Evolutionary conservation across 2,113 vertebrate genomes (phyloP).

Genomic region (Oreotrochilus melanogaster): DNA sequence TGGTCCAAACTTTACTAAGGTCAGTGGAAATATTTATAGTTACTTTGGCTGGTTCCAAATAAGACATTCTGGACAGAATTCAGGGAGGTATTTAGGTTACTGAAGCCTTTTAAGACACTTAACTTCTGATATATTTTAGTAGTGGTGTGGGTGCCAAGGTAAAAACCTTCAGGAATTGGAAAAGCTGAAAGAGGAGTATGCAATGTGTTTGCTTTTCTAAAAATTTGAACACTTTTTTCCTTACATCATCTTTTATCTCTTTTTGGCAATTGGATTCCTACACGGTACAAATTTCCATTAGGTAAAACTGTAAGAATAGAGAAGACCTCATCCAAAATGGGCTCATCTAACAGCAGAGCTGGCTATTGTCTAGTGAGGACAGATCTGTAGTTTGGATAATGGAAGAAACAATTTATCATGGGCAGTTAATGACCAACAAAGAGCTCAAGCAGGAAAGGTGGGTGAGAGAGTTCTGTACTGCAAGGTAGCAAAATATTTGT

Average conservation of each 20-base stretch:
- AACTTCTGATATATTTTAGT: background rate
- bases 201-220: background rate
- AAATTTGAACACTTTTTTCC: background rate
- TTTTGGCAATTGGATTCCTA: background rate
- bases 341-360: slow-evolving; percentile 25
- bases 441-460: slow-evolving; percentile 1
- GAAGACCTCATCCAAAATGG: background rate
- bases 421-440: slow-evolving; percentile 10
- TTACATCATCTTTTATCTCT: background rate
- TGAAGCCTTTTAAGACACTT: slow-evolving; percentile 3
- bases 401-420: slow-evolving; percentile 11
- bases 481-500: background rate
- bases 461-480: background rate
- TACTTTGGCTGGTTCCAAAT: background rate
- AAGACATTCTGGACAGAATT: background rate
- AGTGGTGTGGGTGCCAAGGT: background rate
- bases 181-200: background rate
- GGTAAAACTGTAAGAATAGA: slow-evolving; percentile 33
- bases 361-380: slow-evolving; percentile 28
- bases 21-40: background rate
- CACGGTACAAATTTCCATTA: background rate
- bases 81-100: background rate
- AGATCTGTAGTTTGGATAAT: slow-evolving; percentile 33
- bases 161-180: background rate
- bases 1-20: background rate